These are phyloP conservation scores for Tetraneura akinire DNA, from an alignment of 1,140 invertebrate species.

Conservation along the genomic window DNA sequence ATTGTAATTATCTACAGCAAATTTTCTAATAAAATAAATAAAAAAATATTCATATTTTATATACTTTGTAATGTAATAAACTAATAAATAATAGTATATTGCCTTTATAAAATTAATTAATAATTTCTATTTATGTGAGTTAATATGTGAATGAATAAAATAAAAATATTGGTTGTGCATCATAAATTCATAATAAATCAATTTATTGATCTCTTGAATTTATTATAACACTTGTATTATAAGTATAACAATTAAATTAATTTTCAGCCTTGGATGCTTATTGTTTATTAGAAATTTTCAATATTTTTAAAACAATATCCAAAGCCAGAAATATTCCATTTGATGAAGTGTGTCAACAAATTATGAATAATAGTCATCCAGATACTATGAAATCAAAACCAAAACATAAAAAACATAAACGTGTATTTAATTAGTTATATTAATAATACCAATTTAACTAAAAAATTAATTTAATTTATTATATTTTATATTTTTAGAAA, in stretches of 20 bases:
- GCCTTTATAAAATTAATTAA: no score
- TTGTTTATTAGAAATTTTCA: conserved; percentile 76
- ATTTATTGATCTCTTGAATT: no score
- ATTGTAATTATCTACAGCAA: no score
- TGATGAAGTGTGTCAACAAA: conserved; percentile 64
- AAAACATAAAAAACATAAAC: conserved; percentile 48
- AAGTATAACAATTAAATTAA: background rate
- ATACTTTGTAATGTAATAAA: no score
- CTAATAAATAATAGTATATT: no score
- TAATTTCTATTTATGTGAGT: no score
- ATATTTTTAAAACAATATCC: conserved; percentile 62
- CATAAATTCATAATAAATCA: no score
- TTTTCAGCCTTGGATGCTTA: conserved; percentile 63
- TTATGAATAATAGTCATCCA: conserved; percentile 55
- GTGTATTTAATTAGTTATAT: background rate
- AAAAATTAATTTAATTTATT: background rate
- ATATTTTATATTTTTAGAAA: conserved; percentile 31
- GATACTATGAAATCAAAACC: conserved; percentile 40
- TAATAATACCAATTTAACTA: background rate
- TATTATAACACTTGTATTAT: background rate
- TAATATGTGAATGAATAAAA: no score
- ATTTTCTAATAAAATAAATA: no score
- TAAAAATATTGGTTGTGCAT: no score
- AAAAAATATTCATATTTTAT: no score
- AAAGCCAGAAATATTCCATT: conserved; percentile 63